A percentile compares a stretch with the other conserved stretches of the same genome.
Evolutionary conservation across 2,113 vertebrate genomes (phyloP).

Genomic region (Oplegnathus fasciatus): DNA sequence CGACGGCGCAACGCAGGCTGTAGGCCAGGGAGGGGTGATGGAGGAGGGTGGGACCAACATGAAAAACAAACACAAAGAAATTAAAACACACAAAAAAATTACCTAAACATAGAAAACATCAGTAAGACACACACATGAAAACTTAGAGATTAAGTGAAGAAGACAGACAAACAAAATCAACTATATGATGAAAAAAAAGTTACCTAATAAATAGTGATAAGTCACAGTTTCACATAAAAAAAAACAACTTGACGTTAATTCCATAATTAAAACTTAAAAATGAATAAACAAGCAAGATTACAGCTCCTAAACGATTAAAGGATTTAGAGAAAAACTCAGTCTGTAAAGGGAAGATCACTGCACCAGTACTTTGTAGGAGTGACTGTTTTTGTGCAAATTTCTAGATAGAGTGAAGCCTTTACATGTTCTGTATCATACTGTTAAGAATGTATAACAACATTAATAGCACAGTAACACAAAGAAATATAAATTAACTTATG

Average conservation of each 20-base stretch:
- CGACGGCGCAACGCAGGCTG: constrained; percentile 83
- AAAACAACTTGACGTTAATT: not conserved
- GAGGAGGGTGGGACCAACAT: constrained; percentile 54
- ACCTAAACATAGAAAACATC: constrained; percentile 10
- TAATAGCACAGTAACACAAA: not conserved
- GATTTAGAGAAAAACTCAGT: not conserved
- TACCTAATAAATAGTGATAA: not conserved
- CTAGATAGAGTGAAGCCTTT: not conserved
- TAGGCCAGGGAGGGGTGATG: constrained; percentile 48
- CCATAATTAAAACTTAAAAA: not conserved
- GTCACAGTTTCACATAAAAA: constrained; percentile 11
- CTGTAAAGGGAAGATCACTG: not conserved
- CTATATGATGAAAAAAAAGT: not conserved
- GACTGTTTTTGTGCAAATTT: not conserved
- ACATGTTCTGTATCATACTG: constrained; percentile 1
- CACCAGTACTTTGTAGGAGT: not conserved
- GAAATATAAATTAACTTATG: not conserved
- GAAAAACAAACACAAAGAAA: constrained; percentile 66
- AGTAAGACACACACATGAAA: constrained; percentile 1
- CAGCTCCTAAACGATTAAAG: not conserved
- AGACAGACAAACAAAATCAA: constrained; percentile 21
- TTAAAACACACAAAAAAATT: constrained; percentile 26
- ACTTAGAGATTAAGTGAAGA: not conserved
- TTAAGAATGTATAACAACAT: constrained; percentile 7
- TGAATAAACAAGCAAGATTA: not conserved